These are phyloP conservation scores for Metallyticus violacea DNA, from an alignment of 2,888 invertebrate species.

Conservation along the genomic window DNA sequence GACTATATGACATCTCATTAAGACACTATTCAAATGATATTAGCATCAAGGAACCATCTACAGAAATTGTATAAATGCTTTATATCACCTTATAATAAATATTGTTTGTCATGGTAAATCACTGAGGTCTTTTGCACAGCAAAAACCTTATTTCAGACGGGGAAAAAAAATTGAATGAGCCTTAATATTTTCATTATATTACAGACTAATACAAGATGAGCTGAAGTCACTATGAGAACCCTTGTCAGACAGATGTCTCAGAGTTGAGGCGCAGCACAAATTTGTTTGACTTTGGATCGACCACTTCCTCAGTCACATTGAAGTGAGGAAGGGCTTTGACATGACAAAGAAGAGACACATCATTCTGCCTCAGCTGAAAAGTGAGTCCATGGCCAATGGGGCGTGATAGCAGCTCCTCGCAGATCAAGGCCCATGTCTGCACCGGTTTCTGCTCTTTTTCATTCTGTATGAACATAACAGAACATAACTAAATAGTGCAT, in stretches of 20 bases:
- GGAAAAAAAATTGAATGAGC: not conserved
- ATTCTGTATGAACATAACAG: conserved; percentile 51
- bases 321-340: conserved; percentile 88
- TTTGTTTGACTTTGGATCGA: conserved; percentile 93
- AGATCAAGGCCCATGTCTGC: conserved; percentile 96
- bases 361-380: conserved; percentile 91
- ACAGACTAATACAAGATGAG: not conserved
- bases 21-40: not conserved
- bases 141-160: not conserved
- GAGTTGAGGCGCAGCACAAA: conserved; percentile 92
- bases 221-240: not conserved
- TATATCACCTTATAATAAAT: not conserved
- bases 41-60: not conserved
- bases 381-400: conserved; percentile 78
- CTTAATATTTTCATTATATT: not conserved
- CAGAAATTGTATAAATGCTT: not conserved
- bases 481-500: conserved; percentile 4
- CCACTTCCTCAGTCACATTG: conserved; percentile 91
- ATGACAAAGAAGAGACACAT: conserved; percentile 86
- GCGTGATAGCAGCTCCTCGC: conserved; percentile 85
- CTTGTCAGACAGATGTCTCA: conserved; percentile 92
- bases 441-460: conserved; percentile 75
- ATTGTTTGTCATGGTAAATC: not conserved
- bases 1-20: not conserved
- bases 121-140: conserved; percentile 19